Conservation (phyloP, 2,888 invertebrate species). For the Aplocera efformata region DNA sequence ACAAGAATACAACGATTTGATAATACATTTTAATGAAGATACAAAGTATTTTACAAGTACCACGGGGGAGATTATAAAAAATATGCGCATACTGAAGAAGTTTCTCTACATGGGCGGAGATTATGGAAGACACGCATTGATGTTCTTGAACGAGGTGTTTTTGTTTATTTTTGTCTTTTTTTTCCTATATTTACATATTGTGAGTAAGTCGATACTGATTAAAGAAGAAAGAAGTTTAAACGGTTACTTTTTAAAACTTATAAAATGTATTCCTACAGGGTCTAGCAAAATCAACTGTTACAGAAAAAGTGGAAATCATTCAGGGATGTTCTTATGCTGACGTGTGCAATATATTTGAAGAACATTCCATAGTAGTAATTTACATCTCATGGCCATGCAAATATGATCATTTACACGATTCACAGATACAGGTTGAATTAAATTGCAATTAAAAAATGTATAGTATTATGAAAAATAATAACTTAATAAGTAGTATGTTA, state of each 20-base stretch:
- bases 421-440: slow-evolving; percentile 45
- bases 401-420: slow-evolving; percentile 43
- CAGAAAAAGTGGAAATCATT: slow-evolving; percentile 57
- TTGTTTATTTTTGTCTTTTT: no score
- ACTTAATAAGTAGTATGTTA: neutral
- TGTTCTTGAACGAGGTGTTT: slow-evolving; percentile 63
- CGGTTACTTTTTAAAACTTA: no score
- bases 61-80: slow-evolving; percentile 67
- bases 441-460: neutral
- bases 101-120: slow-evolving; percentile 64
- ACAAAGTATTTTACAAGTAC: slow-evolving; percentile 52
- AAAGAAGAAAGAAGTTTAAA: no score
- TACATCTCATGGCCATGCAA: slow-evolving; percentile 61
- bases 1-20: slow-evolving; percentile 58
- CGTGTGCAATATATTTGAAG: slow-evolving; percentile 64
- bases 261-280: slow-evolving; percentile 57
- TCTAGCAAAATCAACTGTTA: slow-evolving; percentile 40
- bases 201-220: no score
- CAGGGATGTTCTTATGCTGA: slow-evolving; percentile 61
- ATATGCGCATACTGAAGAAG: slow-evolving; percentile 62
- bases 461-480: neutral
- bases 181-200: no score
- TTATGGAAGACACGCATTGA: slow-evolving; percentile 57
- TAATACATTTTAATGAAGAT: slow-evolving; percentile 66
- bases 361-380: slow-evolving; percentile 48